Percentiles rank a stretch among this genome's conserved stretches.
These are phyloP conservation scores for Rhinatrema bivittatum DNA, from an alignment of 2,797 vertebrate species.

Conservation along the genomic window DNA sequence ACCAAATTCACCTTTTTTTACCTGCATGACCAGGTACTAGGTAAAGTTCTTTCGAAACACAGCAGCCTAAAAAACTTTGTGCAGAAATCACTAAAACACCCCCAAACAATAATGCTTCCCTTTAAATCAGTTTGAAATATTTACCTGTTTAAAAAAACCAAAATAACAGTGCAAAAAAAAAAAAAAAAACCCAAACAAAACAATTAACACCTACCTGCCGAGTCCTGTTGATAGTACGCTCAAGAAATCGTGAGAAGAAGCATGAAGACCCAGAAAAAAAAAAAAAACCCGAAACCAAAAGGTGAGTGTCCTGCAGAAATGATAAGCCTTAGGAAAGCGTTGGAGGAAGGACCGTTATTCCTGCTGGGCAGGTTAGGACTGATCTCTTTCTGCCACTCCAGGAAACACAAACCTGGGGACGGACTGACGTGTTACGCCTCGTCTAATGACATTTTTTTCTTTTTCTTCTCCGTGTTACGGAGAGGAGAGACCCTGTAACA, in stretches of 20 bases:
- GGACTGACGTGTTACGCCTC: constrained; percentile 99
- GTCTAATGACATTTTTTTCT: constrained; percentile 99
- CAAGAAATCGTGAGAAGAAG: constrained; percentile 68
- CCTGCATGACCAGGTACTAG: constrained; percentile 63
- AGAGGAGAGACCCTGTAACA: constrained; percentile 92
- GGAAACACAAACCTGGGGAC: constrained; percentile 98
- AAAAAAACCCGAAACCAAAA: constrained; percentile 66
- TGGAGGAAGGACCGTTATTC: constrained; percentile 93
- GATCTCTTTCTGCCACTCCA: constrained; percentile 98
- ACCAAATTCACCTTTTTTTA: constrained; percentile 49
- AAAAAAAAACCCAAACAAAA: constrained; percentile 1
- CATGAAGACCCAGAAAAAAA: constrained; percentile 60
- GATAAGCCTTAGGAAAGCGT: constrained; percentile 88
- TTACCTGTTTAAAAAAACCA: constrained; percentile 24
- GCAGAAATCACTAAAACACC: background rate
- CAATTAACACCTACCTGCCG: constrained; percentile 71
- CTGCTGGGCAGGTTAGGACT: constrained; percentile 98
- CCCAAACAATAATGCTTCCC: constrained; percentile 11
- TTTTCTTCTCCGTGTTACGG: constrained; percentile 86
- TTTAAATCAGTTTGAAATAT: constrained; percentile 25
- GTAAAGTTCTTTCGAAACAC: too few species aligned
- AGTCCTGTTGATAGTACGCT: constrained; percentile 71
- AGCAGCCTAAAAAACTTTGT: constrained; percentile 17
- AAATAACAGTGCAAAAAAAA: constrained; percentile 14
- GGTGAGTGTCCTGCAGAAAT: constrained; percentile 73